Base-by-base conservation (phyloP, 2,888 invertebrate species). In the Tholera decimalis region DNA sequence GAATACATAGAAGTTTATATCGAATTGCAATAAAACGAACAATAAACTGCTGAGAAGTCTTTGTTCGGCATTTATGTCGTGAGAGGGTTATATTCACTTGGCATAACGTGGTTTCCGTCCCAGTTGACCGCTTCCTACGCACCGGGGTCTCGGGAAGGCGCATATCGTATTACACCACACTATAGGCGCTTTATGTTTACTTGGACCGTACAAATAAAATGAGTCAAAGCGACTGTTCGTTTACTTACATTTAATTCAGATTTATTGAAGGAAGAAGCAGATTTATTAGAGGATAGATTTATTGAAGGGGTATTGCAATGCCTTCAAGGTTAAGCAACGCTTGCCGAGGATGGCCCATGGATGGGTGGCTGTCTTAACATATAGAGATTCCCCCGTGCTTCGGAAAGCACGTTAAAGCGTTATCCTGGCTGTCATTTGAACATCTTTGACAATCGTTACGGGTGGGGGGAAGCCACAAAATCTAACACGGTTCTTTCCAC, bases 61-160 rank as follows among this genome's bases (percentile, higher is more conserved):
- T 83, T 83, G 81, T 82, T 79, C 64, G 56, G 55, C 43, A 47
- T 81, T 77, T 77, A 78, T 77, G 80, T 77, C 69, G 69, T 73
- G 71, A 73, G 71, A 73, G 79, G 75, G 73, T 58, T 81, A 74
- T 77, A 75, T 73, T 71, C 70, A 75, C 63, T 64, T 62, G 43
- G 71, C 68, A 73, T 77, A 72, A 74, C 79, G 84, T 83, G 77
- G 88, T 88, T 89, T 90, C 88, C 88, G 88, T 87, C 84, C 82
- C 89, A 88, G 86, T 88, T 88, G 90, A 88, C 88, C 90, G 91
- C 92, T 86, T 91, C 93, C 92, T 92, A 92, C 94, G 91, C 93
- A 85, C 79, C 73, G 77, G 72, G 72, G 74, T 76, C 82, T 78
- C 75, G 86, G 80, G 79, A 73, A 80, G 75, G 77, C 49, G 66